phyloP scores from a whole-genome alignment of 2,888 invertebrate genomes.

The Malthinus seriepunctatus region DNA sequence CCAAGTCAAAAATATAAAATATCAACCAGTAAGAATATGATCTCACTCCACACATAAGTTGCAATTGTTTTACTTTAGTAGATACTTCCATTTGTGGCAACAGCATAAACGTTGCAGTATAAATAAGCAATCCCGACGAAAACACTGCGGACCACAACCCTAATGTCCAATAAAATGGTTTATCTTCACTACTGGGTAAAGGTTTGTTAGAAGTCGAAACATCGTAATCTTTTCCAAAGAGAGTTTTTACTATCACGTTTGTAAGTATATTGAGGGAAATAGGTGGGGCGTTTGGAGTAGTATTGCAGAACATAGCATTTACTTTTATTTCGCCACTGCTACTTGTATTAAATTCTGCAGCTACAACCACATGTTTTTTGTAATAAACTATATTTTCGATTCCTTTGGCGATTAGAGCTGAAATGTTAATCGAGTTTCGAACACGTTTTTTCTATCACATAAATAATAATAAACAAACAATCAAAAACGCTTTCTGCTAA shows the following conservation, averaged over 20 bases:
- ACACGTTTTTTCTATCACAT: background rate
- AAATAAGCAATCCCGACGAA: too few relatives aligned
- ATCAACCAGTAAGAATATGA: conserved; percentile 60
- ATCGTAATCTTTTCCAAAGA: conserved; percentile 47
- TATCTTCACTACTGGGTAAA: conserved; percentile 36
- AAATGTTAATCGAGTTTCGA: conserved; percentile 2
- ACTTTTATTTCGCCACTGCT: too few relatives aligned
- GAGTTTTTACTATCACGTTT: too few relatives aligned
- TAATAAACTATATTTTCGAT: too few relatives aligned
- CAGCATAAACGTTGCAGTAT: conserved; percentile 58
- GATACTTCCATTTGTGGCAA: conserved; percentile 67
- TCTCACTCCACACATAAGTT: conserved; percentile 68
- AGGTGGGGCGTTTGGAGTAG: too few relatives aligned
- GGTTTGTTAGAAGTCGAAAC: conserved; percentile 50
- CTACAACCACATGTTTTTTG: too few relatives aligned
- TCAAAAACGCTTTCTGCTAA: too few relatives aligned
- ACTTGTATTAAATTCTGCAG: too few relatives aligned
- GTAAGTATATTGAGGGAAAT: too few relatives aligned
- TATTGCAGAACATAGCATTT: too few relatives aligned
- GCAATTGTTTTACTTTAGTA: conserved; percentile 67
- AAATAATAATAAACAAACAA: conserved; percentile 31
- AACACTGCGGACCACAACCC: conserved; percentile 49
- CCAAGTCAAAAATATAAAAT: too few relatives aligned
- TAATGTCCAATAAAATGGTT: conserved; percentile 40
- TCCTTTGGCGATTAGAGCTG: conserved; percentile 54